These are phyloP conservation scores for Malthinus seriepunctatus DNA, from an alignment of 2,888 invertebrate genomes.

Conservation along the genomic window DNA sequence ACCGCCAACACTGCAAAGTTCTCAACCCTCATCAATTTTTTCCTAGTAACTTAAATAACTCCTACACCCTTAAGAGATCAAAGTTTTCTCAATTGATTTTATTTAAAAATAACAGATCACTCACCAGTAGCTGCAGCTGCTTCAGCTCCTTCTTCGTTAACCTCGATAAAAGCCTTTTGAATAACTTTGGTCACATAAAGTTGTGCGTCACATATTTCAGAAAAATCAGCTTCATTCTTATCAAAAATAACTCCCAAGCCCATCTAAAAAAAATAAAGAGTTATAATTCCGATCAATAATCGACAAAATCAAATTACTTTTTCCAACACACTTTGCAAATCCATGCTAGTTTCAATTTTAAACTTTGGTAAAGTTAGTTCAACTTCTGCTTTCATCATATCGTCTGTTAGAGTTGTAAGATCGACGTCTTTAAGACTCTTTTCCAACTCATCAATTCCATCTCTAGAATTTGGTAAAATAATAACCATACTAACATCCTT, in stretches of 20 bases:
- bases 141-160: constrained; percentile 87
- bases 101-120: constrained; percentile 41
- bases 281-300: background rate
- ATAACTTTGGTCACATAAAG: constrained; percentile 71
- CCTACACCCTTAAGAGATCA: too few relatives aligned
- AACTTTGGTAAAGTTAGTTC: constrained; percentile 77
- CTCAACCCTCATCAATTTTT: too few relatives aligned
- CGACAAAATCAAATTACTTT: constrained; percentile 61
- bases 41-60: too few relatives aligned
- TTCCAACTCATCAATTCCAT: constrained; percentile 67
- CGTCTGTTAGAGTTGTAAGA: constrained; percentile 57
- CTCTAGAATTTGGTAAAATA: constrained; percentile 69
- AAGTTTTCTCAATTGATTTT: too few relatives aligned
- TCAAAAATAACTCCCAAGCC: constrained; percentile 71
- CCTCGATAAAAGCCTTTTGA: constrained; percentile 85
- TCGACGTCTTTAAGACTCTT: constrained; percentile 61
- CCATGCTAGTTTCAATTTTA: constrained; percentile 73
- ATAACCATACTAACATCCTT: constrained; percentile 74
- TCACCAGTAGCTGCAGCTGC: constrained; percentile 83
- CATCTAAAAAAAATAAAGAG: constrained; percentile 57
- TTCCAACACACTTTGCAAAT: constrained; percentile 63
- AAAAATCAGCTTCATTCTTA: constrained; percentile 62
- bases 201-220: constrained; percentile 56
- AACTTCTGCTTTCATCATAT: constrained; percentile 60
- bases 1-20: too few relatives aligned